Conservation (phyloP, 2,888 invertebrate genomes). For the Trypoxylon attenuatum region DNA sequence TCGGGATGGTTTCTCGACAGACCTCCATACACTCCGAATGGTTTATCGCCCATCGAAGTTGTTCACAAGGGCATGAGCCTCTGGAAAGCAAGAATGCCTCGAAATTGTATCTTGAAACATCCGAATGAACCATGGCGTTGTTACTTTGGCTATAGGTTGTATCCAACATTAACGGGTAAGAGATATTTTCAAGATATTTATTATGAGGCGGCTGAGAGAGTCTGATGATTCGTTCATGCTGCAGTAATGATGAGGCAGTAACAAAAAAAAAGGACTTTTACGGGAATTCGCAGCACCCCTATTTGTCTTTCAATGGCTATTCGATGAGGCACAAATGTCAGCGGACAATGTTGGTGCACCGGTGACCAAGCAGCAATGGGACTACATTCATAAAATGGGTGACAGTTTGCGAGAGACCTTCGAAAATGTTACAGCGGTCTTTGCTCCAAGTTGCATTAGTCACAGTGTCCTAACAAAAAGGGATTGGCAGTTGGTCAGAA, state of each 20-base stretch:
- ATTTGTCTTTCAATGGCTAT: constrained; percentile 96
- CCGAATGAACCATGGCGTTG: constrained; percentile 90
- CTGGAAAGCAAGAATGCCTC: constrained; percentile 88
- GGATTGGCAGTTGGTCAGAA: constrained; percentile 90
- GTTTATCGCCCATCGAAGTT: constrained; percentile 79
- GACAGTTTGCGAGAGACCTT: constrained; percentile 88
- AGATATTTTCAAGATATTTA: not conserved
- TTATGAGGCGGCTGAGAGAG: too few relatives aligned
- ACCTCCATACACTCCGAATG: constrained; percentile 82
- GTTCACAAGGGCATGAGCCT: constrained; percentile 85
- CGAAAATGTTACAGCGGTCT: constrained; percentile 89
- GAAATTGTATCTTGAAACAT: constrained; percentile 83
- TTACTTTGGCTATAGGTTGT: constrained; percentile 92
- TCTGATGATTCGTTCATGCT: too few relatives aligned
- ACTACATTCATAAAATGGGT: constrained; percentile 93
- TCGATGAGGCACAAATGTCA: constrained; percentile 95
- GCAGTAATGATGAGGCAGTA: too few relatives aligned
- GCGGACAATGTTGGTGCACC: constrained; percentile 94
- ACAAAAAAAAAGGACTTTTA: not conserved
- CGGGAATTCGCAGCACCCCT: constrained; percentile 81
- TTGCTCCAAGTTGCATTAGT: constrained; percentile 95
- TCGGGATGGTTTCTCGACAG: constrained; percentile 97
- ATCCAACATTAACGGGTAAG: constrained; percentile 88
- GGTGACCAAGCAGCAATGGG: constrained; percentile 93
- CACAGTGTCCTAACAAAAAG: constrained; percentile 91